A percentile compares a stretch with the other conserved stretches of the same genome.
Conservation (phyloP, 2,113 vertebrate species). For the Cacatua alba region DNA sequence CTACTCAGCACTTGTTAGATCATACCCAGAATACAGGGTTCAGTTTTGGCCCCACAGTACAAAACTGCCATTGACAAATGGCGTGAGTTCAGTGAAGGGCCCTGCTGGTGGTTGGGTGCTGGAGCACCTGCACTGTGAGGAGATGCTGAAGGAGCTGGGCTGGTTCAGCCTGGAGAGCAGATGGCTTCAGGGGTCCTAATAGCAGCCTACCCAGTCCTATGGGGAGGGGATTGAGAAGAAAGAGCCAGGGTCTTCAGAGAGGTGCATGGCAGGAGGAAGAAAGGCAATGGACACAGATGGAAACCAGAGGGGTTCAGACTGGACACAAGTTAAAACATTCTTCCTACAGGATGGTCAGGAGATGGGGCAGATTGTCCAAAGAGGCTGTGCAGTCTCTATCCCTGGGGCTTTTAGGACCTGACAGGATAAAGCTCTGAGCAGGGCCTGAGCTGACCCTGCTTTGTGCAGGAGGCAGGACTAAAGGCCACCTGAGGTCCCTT, state of each 20-base stretch:
- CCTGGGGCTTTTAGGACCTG: not conserved
- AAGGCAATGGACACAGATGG: not conserved
- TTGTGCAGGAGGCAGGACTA: not conserved
- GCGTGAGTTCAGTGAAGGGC: rapidly evolving
- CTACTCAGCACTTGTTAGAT: not conserved
- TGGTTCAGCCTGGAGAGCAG: not conserved
- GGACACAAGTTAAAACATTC: not conserved
- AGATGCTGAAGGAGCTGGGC: not conserved
- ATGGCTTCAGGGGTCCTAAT: not conserved
- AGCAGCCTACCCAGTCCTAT: not conserved
- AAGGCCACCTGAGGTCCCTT: not conserved
- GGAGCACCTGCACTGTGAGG: not conserved
- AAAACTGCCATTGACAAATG: not conserved
- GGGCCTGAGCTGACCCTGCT: not conserved
- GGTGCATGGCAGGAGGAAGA: not conserved
- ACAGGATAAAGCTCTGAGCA: not conserved
- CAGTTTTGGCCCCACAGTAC: not conserved
- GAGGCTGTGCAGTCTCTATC: not conserved
- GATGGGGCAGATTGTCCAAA: not conserved
- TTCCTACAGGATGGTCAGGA: not conserved
- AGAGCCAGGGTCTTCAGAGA: not conserved
- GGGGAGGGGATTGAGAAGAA: not conserved
- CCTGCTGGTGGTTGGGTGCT: not conserved
- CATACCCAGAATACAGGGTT: not conserved
- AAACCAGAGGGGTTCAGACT: not conserved